Conservation (phyloP, 2,888 invertebrate genomes). For the Schizaphis graminum region DNA sequence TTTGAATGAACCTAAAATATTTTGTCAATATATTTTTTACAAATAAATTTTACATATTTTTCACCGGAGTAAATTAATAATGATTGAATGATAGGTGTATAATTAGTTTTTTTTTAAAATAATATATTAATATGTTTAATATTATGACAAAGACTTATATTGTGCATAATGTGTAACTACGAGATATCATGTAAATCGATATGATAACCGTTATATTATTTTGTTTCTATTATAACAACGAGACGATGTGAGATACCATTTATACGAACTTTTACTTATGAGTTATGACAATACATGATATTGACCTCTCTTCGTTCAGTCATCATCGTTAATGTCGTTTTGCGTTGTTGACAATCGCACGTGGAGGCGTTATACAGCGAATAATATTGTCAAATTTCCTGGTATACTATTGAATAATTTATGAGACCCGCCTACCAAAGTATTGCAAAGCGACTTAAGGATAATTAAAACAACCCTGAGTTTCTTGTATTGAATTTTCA, state of each 20-base stretch:
- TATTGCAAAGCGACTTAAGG: not conserved
- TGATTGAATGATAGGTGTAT: not conserved
- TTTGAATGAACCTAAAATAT: not conserved
- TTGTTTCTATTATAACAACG: not conserved
- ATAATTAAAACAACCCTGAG: slow-evolving; percentile 57
- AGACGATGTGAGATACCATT: not conserved
- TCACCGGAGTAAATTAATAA: not conserved
- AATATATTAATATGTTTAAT: not conserved
- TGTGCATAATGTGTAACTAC: not conserved
- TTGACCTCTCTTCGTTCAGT: slow-evolving; percentile 41
- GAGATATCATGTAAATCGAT: not conserved
- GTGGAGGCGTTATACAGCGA: slow-evolving; percentile 44
- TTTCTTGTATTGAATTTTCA: slow-evolving; percentile 27
- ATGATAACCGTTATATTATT: not conserved
- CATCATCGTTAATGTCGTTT: slow-evolving; percentile 52
- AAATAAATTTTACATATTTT: not conserved
- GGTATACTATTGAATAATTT: slow-evolving; percentile 43
- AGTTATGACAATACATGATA: slow-evolving; percentile 40
- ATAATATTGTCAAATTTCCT: slow-evolving; percentile 48
- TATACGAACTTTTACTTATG: slow-evolving; percentile 45
- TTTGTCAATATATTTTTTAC: not conserved
- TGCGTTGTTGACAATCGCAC: slow-evolving; percentile 30
- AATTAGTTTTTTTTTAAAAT: not conserved
- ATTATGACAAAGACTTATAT: not conserved
- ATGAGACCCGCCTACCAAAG: slow-evolving; percentile 50